Percentiles rank a stretch among this genome's conserved stretches.
phyloP scores from a whole-genome alignment of 2,113 vertebrate genomes.

The Miniopterus natalensis region DNA sequence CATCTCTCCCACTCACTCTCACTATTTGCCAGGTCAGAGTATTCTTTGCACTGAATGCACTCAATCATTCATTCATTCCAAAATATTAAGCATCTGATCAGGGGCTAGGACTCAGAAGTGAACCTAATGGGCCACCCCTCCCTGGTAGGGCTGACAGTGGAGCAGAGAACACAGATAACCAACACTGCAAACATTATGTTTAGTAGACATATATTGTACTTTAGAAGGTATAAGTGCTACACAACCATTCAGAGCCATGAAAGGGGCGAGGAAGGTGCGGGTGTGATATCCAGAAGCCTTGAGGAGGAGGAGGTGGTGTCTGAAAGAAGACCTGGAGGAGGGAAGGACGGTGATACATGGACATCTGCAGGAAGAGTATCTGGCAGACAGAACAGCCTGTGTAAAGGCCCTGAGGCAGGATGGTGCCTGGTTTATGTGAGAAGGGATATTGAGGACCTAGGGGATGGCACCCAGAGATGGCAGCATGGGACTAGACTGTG shows the following conservation, averaged over 20 bases:
- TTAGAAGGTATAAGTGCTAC: not conserved
- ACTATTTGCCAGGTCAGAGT: not conserved
- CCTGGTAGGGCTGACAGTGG: not conserved
- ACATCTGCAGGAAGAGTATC: not conserved
- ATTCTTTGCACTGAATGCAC: not conserved
- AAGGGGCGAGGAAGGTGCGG: not conserved
- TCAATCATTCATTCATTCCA: not conserved
- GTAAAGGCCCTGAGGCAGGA: not conserved
- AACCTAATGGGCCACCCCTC: not conserved
- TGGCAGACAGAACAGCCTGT: accelerated
- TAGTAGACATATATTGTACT: not conserved
- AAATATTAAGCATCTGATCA: not conserved
- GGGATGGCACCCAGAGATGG: too few relatives aligned
- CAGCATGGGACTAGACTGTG: not conserved
- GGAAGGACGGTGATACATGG: not conserved
- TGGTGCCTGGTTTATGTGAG: not conserved
- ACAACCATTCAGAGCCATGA: too few relatives aligned
- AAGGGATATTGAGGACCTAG: not conserved
- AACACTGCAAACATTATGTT: not conserved
- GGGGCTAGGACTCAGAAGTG: not conserved
- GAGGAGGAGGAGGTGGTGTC: not conserved
- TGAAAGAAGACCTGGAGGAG: not conserved
- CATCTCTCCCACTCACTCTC: not conserved
- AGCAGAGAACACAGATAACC: not conserved
- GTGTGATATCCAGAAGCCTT: not conserved